Evolutionary conservation across 2,113 vertebrate species (phyloP), one percentile per base, ranked within the genome.

Genomic region (Hydropotes inermis): DNA sequence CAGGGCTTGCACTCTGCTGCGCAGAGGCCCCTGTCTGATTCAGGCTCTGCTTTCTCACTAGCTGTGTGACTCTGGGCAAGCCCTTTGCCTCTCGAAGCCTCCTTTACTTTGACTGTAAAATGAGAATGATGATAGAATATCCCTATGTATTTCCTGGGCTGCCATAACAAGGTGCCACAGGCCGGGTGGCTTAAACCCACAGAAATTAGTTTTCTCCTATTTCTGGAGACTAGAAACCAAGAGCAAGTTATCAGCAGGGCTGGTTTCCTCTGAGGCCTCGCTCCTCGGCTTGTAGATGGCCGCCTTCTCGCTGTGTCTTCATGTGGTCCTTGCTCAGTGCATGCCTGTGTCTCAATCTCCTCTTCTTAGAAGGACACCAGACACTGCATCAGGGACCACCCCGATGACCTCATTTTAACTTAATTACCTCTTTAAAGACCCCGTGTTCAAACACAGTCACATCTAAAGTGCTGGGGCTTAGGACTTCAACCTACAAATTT

Each of bases 1-100:
- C 3, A 52, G 43, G 21, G 50, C 55, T 33, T 54, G 17, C 25
- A 0, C 15, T 83, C n/a, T 15, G 64, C n/a, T 1, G 0, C 16
- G 12, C 67, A 23, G 19, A 43, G 79, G n/a, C 39, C 23, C 23
- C 9, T 1, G 61, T 50, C 11, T 47, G 78, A 91, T 50, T 7
- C n/a, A 14, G 19, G 12, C 39, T 55, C 58, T 64, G 78, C 43
- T 33, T 0, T n/a, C 54, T 15, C 5, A 50, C 8, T 4, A 30
- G 50, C 33, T 21, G 5, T 4, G 28, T 21, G 27, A 61, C 36
- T 43, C 15, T 36, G 39, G 54, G 30, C 10, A 3, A 61, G 85
- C 61, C 84, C 30, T 94, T 45, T 33, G 87, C 61, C 13, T 45
- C 64, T 36, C 0, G 1, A 25, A 55, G 87, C 47, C 87, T 93